Evolutionary conservation across 2,797 vertebrate species (phyloP).

Genomic region (Simalia tracyae): DNA sequence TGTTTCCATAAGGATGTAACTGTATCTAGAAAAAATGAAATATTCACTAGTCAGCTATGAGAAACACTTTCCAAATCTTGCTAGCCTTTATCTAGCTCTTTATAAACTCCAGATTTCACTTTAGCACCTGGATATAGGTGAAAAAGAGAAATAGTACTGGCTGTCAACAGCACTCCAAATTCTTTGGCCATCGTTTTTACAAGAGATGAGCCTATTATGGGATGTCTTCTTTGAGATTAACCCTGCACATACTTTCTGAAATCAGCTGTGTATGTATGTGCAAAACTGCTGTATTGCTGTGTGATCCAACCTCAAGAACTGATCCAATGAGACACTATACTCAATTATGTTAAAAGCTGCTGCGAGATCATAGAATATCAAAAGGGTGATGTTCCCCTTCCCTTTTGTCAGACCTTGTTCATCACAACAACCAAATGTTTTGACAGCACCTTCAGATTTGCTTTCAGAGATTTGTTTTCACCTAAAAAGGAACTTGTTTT

Average conservation of each 20-base stretch:
- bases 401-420: background rate
- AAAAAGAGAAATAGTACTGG: background rate
- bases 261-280: background rate
- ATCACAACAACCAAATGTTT: background rate
- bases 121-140: background rate
- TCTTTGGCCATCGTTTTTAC: too few relatives aligned
- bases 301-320: background rate
- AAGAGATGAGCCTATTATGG: too few relatives aligned
- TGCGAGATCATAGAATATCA: background rate
- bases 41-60: background rate
- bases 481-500: background rate
- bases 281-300: background rate
- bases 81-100: background rate
- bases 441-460: background rate
- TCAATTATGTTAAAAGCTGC: background rate
- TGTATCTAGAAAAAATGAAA: background rate
- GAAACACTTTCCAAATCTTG: background rate
- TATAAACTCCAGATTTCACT: background rate
- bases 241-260: background rate
- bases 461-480: too few relatives aligned
- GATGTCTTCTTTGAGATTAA: background rate
- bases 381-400: background rate
- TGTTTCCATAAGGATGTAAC: background rate
- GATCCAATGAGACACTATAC: background rate
- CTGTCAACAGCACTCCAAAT: background rate